Evolutionary conservation across 23 tunicate genomes (phyloP).

Genomic region (Ascidia mentula): DNA sequence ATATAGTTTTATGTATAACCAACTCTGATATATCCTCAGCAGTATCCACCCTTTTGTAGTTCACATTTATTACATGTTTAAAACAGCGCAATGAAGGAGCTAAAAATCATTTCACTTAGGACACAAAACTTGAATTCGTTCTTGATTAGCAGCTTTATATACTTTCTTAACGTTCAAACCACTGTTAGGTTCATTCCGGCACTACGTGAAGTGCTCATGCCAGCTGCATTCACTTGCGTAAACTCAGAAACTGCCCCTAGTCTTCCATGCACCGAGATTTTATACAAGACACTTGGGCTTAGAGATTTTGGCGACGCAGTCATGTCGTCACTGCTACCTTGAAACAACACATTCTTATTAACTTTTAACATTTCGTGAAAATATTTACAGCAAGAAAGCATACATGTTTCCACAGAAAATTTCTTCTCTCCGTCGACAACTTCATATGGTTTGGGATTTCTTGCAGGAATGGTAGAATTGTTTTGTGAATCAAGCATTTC

Average conservation of each 20-base stretch:
- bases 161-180: background rate
- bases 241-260: background rate
- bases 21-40: too few relatives aligned
- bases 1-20: too few relatives aligned
- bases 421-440: too few relatives aligned
- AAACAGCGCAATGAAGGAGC: too few relatives aligned
- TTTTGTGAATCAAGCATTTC: too few relatives aligned
- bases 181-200: background rate
- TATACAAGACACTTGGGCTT: background rate
- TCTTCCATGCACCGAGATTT: background rate
- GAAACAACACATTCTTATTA: too few relatives aligned
- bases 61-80: conserved; percentile 1
- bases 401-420: too few relatives aligned
- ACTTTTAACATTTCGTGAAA: too few relatives aligned
- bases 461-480: too few relatives aligned
- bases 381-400: too few relatives aligned
- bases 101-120: background rate
- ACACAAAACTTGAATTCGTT: background rate
- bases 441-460: too few relatives aligned
- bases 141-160: conserved; percentile 3
- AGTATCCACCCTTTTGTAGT: too few relatives aligned
- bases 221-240: background rate
- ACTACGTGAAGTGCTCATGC: background rate
- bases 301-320: background rate
- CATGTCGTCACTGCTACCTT: background rate